These are phyloP conservation scores for Leptonema lineaticorne DNA, from an alignment of 1,140 invertebrate species.

Conservation along the genomic window DNA sequence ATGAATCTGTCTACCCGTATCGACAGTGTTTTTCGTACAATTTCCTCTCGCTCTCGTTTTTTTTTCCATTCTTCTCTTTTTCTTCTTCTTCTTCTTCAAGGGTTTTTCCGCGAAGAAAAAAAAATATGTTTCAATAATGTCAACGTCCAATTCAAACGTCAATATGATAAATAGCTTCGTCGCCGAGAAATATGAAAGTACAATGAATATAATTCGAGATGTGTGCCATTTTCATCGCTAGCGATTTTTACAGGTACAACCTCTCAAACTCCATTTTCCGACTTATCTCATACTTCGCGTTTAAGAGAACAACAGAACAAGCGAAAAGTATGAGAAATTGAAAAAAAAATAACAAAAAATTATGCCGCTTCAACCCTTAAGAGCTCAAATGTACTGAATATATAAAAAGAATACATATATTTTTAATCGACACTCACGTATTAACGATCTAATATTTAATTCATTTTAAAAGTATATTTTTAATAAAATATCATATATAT, in stretches of 20 bases:
- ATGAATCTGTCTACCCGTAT: not conserved
- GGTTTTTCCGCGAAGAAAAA: too few species aligned
- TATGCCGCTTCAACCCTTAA: too few species aligned
- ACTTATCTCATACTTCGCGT: not conserved
- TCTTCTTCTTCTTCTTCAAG: too few species aligned
- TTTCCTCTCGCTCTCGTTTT: not conserved
- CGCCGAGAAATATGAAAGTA: constrained; percentile 5
- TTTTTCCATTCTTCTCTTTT: not conserved
- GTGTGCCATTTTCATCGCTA: not conserved
- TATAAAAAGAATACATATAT: too few species aligned
- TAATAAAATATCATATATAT: too few species aligned
- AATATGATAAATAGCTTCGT: constrained; percentile 19
- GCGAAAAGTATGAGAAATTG: not conserved
- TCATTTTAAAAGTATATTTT: too few species aligned
- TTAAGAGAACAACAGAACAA: not conserved
- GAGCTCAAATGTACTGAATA: too few species aligned
- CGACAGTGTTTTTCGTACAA: constrained; percentile 14
- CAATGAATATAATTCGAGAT: constrained; percentile 6
- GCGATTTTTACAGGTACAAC: not conserved
- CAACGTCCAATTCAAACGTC: constrained; percentile 16
- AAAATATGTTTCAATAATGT: constrained; percentile 20
- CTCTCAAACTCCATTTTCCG: not conserved
- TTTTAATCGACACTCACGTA: too few species aligned
- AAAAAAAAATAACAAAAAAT: too few species aligned
- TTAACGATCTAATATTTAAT: too few species aligned